phyloP scores from a whole-genome alignment of 2,113 vertebrate genomes.

The Brachyistius frenatus region DNA sequence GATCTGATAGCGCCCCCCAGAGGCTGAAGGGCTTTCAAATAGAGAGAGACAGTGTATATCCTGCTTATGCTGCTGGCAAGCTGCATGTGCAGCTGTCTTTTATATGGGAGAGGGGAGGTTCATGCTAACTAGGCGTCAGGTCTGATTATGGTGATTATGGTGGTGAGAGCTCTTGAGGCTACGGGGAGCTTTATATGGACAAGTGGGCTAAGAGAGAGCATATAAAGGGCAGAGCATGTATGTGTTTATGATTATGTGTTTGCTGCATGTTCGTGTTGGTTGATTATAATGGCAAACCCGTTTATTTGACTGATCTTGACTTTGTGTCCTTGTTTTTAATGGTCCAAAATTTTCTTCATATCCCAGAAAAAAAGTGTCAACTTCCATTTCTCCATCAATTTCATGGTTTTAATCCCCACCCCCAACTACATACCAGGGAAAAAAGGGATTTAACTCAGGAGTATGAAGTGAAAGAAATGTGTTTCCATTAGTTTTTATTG shows the following conservation, averaged over 20 bases:
- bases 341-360: too few species aligned
- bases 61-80: conserved; percentile 61
- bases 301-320: neutral
- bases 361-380: neutral
- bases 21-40: conserved; percentile 29
- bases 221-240: conserved; percentile 18
- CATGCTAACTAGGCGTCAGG: conserved; percentile 89
- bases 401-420: too few species aligned
- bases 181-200: conserved; percentile 76
- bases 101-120: conserved; percentile 81
- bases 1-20: conserved; percentile 48
- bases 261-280: conserved; percentile 7
- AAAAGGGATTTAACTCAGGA: too few species aligned
- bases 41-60: neutral
- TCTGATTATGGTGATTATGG: conserved; percentile 92
- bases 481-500: too few species aligned
- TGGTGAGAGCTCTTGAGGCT: conserved; percentile 85
- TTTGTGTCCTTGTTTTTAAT: neutral
- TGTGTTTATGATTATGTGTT: conserved; percentile 17
- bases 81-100: conserved; percentile 86
- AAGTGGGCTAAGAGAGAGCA: conserved; percentile 34
- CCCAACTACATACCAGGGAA: too few species aligned
- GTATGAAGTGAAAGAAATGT: neutral
- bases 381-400: neutral
- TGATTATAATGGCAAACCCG: conserved; percentile 17